Percentiles rank a stretch among this genome's conserved stretches.
Evolutionary conservation across 1,140 invertebrate genomes (phyloP).

Genomic region (Conus betulinus): DNA sequence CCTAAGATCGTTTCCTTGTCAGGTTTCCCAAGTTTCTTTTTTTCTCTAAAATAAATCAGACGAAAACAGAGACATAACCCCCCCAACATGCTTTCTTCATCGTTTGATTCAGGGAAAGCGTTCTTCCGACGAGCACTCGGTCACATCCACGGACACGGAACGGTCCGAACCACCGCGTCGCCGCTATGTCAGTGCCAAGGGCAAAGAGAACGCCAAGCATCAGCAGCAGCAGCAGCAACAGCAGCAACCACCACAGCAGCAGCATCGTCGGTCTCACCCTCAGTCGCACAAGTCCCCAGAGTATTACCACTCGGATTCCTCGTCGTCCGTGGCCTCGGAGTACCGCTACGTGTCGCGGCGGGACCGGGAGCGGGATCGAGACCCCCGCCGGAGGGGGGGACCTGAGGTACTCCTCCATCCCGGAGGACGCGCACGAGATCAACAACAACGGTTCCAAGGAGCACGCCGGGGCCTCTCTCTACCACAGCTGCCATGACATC

Average conservation of each 20-base stretch:
- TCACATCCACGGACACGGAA: conserved; percentile 23
- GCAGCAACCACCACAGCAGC: background rate
- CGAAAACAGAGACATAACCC: no score
- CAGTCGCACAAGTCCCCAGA: background rate
- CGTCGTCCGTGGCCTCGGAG: conserved; percentile 3
- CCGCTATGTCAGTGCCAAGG: conserved; percentile 16
- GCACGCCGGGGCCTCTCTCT: background rate
- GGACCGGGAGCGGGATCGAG: background rate
- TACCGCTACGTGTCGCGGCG: background rate
- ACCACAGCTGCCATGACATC: conserved; percentile 45
- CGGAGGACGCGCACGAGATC: conserved; percentile 32
- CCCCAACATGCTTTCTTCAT: no score
- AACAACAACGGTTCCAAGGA: conserved; percentile 22
- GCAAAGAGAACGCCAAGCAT: conserved; percentile 17
- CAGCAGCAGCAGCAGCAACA: conserved; percentile 5
- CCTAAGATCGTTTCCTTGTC: no score
- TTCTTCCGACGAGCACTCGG: conserved; percentile 35
- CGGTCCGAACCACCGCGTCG: conserved; percentile 25
- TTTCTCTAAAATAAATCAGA: no score
- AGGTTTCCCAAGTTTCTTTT: no score
- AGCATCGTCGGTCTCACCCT: background rate
- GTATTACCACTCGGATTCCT: conserved; percentile 21
- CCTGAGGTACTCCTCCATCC: conserved; percentile 25
- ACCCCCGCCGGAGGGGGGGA: background rate
- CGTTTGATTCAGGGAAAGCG: conserved; percentile 19